A percentile compares a stretch with the other conserved stretches of the same genome.
phyloP scores from a whole-genome alignment of 2,888 invertebrate genomes.

The Bruchidius siliquastri region DNA sequence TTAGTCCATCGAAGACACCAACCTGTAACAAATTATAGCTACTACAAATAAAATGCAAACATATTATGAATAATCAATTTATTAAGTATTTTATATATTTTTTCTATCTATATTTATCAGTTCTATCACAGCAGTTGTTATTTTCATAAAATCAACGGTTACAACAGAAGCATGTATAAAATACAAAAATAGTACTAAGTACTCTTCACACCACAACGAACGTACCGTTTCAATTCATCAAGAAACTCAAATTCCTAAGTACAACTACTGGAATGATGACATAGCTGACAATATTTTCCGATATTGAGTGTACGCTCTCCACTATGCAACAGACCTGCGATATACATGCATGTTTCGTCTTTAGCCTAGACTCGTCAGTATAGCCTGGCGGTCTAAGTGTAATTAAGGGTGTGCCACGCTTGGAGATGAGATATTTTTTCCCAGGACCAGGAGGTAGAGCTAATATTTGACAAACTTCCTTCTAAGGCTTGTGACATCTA shows the following conservation, averaged over 20 bases:
- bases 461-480: no score
- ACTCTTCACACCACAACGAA: not conserved
- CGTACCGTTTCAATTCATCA: not conserved
- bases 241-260: not conserved
- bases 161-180: not conserved
- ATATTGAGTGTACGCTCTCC: no score
- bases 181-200: not conserved
- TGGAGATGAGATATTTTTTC: no score
- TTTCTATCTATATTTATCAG: not conserved
- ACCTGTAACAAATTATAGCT: no score
- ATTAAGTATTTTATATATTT: slow-evolving; percentile 1
- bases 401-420: no score
- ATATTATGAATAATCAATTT: not conserved
- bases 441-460: no score
- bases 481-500: no score
- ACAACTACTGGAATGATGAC: not conserved
- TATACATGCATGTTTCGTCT: no score
- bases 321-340: no score
- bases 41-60: not conserved
- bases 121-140: slow-evolving; percentile 9
- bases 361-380: no score
- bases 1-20: no score
- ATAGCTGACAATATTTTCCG: not conserved
- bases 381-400: no score
- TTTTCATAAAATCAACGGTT: not conserved